A percentile compares a stretch with the other conserved stretches of the same genome.
These are phyloP conservation scores for Gulo gulo DNA, from an alignment of 2,113 vertebrate genomes.

Conservation along the genomic window DNA sequence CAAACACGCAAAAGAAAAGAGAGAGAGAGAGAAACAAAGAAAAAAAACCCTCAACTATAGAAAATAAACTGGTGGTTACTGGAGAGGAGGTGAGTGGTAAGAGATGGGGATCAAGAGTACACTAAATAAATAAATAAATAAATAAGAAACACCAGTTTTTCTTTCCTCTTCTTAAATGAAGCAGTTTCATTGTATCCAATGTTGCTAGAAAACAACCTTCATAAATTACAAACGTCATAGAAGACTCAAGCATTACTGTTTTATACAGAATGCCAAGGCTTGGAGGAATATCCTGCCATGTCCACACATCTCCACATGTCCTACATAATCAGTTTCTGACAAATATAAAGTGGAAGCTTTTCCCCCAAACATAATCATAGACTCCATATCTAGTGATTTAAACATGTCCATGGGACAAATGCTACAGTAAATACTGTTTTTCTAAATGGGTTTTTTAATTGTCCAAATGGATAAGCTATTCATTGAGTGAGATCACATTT, in stretches of 20 bases:
- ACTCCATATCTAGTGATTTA: not conserved
- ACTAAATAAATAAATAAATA: not conserved
- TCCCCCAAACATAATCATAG: not conserved
- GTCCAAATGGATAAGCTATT: not conserved
- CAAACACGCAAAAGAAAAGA: not conserved
- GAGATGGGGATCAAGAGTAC: not conserved
- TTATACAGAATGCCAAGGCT: not conserved
- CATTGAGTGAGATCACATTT: not conserved
- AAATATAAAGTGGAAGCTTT: not conserved
- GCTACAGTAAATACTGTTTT: not conserved
- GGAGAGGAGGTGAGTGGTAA: not conserved
- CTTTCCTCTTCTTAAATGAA: not conserved
- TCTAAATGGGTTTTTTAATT: not conserved
- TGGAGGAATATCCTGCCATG: not conserved
- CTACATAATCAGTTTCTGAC: not conserved
- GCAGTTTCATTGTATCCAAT: not conserved
- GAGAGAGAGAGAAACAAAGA: not conserved
- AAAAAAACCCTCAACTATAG: not conserved
- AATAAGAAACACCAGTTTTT: not conserved
- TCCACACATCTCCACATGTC: not conserved
- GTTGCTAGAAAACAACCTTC: not conserved
- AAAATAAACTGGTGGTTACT: not conserved
- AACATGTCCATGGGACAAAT: not conserved
- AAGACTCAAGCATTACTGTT: not conserved
- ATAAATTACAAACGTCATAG: not conserved